Evolutionary conservation across 2,888 invertebrate species (phyloP).

Genomic region (Theristus sp.): DNA sequence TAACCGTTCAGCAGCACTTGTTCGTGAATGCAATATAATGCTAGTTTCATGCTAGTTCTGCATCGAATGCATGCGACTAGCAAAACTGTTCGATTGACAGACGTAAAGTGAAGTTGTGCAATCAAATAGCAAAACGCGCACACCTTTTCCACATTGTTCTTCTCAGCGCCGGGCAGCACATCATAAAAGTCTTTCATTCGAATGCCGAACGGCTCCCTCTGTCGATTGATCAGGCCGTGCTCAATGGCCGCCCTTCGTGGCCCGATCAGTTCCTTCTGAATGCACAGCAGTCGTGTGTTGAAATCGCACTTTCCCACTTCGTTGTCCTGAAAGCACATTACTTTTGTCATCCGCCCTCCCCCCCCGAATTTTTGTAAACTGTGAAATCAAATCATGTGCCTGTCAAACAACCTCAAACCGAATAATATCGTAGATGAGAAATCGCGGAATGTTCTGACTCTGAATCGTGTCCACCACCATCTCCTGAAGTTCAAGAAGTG

Average conservation of each 20-base stretch:
- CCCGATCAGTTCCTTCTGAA: conserved; percentile 42
- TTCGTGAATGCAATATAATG: no score
- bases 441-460: conserved; percentile 51
- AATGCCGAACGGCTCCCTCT: conserved; percentile 69
- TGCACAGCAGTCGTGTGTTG: conserved; percentile 53
- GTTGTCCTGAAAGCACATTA: conserved; percentile 38
- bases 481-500: conserved; percentile 13
- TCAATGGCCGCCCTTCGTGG: conserved; percentile 54
- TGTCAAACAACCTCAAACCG: conserved; percentile 56
- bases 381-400: no score
- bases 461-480: conserved; percentile 25
- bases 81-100: no score
- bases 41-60: no score
- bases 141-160: conserved; percentile 14
- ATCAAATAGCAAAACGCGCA: neutral
- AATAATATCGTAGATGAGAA: conserved; percentile 82
- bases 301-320: conserved; percentile 60
- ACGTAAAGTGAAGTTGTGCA: neutral
- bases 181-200: conserved; percentile 80
- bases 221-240: conserved; percentile 51
- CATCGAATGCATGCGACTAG: no score
- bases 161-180: conserved; percentile 32
- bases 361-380: no score
- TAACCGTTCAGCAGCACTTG: neutral
- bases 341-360: no score